Evolutionary conservation across 2,888 invertebrate species (phyloP).

Genomic region (Pseudoips prasinana): DNA sequence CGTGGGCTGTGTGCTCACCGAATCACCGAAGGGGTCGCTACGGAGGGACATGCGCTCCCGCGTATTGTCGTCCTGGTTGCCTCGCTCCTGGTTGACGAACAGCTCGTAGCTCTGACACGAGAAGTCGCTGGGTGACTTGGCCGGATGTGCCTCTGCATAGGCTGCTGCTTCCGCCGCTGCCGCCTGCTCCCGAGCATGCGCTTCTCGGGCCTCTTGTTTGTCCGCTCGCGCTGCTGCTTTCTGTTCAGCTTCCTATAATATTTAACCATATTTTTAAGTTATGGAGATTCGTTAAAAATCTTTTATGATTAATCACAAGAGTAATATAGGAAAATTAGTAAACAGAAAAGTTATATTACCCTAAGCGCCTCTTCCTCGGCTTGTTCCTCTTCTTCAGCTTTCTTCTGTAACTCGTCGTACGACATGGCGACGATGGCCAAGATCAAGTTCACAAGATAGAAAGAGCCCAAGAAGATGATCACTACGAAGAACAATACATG

Average conservation of each 20-base stretch:
- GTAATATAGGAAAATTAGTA: background rate
- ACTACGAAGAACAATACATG: slow-evolving; percentile 99
- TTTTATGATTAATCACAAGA: background rate
- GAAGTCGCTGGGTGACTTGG: slow-evolving; percentile 95
- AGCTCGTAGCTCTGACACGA: slow-evolving; percentile 96
- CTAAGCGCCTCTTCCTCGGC: slow-evolving; percentile 96
- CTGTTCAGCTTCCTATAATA: slow-evolving; percentile 90
- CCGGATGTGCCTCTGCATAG: slow-evolving; percentile 83
- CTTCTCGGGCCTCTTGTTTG: slow-evolving; percentile 82
- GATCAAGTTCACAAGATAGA: slow-evolving; percentile 99
- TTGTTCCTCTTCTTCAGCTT: slow-evolving; percentile 97
- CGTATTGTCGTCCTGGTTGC: slow-evolving; percentile 93
- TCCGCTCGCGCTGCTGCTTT: slow-evolving; percentile 87
- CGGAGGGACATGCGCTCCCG: slow-evolving; percentile 96
- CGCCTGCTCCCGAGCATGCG: slow-evolving; percentile 83
- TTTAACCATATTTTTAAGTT: too few relatives aligned
- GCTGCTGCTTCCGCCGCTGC: slow-evolving; percentile 85
- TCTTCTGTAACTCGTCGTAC: slow-evolving; percentile 99
- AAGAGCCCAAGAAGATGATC: slow-evolving; percentile 99
- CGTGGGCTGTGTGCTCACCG: slow-evolving; percentile 91
- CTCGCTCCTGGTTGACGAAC: slow-evolving; percentile 94
- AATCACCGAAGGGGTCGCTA: slow-evolving; percentile 92
- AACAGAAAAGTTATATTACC: slow-evolving; percentile 74
- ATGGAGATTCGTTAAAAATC: background rate
- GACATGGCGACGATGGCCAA: slow-evolving; percentile 99